Conservation (phyloP, 2,797 vertebrate genomes). For the Forpus xanthops region DNA sequence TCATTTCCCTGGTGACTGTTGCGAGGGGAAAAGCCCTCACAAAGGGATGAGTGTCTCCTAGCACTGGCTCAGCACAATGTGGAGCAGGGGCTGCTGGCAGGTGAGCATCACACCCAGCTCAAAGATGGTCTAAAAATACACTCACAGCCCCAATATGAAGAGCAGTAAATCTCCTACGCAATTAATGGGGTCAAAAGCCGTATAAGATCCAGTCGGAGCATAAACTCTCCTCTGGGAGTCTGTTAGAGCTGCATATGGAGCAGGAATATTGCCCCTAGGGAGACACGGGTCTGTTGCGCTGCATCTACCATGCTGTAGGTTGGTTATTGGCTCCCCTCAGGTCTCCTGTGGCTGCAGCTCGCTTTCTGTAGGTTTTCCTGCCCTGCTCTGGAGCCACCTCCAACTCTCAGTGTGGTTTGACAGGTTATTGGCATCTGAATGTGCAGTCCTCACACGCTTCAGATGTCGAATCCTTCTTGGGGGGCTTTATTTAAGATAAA, state of each 20-base stretch:
- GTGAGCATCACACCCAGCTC: background rate
- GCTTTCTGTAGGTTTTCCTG: background rate
- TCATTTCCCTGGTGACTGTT: background rate
- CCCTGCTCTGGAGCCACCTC: background rate
- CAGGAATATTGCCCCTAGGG: fast-evolving
- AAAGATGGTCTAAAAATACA: background rate
- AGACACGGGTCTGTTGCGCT: fast-evolving
- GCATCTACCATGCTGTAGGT: background rate
- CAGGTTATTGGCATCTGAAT: background rate
- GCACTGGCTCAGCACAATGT: background rate
- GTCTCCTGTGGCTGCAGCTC: background rate
- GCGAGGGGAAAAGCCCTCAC: fast-evolving
- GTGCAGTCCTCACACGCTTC: background rate
- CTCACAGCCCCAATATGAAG: background rate
- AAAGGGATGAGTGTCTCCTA: fast-evolving
- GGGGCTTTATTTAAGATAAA: background rate
- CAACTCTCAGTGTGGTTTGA: background rate
- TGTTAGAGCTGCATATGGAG: background rate
- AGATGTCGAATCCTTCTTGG: background rate
- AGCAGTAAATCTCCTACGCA: background rate
- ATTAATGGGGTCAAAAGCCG: background rate
- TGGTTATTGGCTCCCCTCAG: fast-evolving
- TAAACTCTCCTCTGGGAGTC: background rate
- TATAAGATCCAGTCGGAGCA: fast-evolving
- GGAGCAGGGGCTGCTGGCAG: background rate